These are phyloP conservation scores for Sarotherodon lohbergeri DNA, from an alignment of 2,113 vertebrate species.

Conservation along the genomic window DNA sequence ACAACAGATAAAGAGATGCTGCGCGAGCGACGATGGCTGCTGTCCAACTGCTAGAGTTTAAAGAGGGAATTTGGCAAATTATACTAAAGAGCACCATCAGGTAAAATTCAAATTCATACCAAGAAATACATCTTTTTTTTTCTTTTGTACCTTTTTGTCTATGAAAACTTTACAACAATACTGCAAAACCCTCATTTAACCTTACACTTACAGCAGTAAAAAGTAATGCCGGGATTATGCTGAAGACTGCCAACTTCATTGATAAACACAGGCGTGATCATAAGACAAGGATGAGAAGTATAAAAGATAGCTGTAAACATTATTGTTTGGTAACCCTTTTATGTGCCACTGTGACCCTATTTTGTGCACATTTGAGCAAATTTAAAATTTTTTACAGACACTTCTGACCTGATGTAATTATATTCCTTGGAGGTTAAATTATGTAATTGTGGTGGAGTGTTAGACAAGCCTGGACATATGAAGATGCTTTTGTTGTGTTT, in stretches of 20 bases:
- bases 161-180: not conserved
- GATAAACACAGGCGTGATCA: not conserved
- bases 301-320: not conserved
- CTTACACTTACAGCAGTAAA: not conserved
- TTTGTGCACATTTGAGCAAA: not conserved
- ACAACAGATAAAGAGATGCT: not conserved
- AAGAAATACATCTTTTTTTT: not conserved
- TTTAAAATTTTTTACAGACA: rapidly evolving
- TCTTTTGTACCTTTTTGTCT: not conserved
- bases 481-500: not conserved
- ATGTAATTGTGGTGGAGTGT: not conserved
- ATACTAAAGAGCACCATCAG: not conserved
- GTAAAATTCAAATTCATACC: not conserved
- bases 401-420: not conserved
- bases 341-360: not conserved
- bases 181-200: not conserved
- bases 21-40: not conserved
- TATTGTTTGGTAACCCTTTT: not conserved
- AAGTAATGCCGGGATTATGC: not conserved
- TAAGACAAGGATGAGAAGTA: not conserved
- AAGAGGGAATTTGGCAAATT: not conserved
- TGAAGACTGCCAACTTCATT: not conserved
- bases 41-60: not conserved
- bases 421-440: not conserved
- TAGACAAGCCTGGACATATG: not conserved